Base-by-base conservation (phyloP, 1,140 invertebrate genomes). In the Drosophila funebris region DNA sequence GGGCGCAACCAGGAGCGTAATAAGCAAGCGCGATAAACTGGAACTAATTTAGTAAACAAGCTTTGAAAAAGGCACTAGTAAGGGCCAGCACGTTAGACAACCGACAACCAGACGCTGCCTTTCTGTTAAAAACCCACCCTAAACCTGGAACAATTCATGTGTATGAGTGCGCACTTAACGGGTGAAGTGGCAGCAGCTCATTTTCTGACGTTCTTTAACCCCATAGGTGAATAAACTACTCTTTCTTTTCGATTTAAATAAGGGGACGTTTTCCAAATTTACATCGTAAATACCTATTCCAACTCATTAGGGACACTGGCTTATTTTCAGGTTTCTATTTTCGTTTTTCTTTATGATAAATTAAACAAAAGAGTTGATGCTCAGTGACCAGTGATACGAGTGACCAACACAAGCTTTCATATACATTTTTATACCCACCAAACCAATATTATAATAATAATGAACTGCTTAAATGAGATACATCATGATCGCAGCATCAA, bases 1-100 rank as follows among this genome's bases (percentile, higher is more conserved):
- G 18, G 16, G 41, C 58, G 43, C 37, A 27, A 48, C 58, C 57
- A 44, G 56, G 27, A 62, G 60, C 33, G 61, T 68, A 63, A 78
- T 64, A 61, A 70, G 37, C 36, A 62, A 68, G 46, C 63, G 79
- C 79, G 80, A 84, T 84, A 84, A 83, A 70, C 58, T 73, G 80
- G 80, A 84, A 84, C 76, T 84, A 84, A 84, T 84, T 83, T 83
- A 64, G 72, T 64, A 69, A 72, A 62, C 72, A 78, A 62, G 44
- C 68, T 63, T 63, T 61, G 54, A 72, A 77, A 72, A 73, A 54
- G 50, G 50, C 56, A 63, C 52, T 16, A 22, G 24, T 8, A 50
- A 57, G 37, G 54, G 41, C 64, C 73, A 73, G 66, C 24, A 67
- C 24, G 63, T 43, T 63, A 60, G 67, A 39, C 50, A 39, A 46